Conservation (phyloP, 2,113 vertebrate species). For the Hemichromis elongatus region DNA sequence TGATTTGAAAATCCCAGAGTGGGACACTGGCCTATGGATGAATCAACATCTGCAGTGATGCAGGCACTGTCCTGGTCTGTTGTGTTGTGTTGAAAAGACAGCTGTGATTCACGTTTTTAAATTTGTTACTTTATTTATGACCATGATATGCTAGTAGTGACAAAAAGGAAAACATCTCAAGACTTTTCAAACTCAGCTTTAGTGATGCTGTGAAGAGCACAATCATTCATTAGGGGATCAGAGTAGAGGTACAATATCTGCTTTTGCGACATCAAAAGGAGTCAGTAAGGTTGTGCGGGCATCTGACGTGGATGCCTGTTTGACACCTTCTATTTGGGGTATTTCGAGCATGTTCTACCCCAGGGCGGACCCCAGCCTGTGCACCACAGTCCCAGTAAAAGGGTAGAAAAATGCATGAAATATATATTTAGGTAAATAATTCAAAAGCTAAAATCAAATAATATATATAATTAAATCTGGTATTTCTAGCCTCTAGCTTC, state of each 20-base stretch:
- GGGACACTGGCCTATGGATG: too few species aligned
- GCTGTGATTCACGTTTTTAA: rapidly evolving
- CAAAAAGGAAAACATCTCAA: background rate
- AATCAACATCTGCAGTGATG: too few species aligned
- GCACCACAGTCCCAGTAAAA: background rate
- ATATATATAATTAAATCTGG: background rate
- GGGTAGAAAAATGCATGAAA: rapidly evolving
- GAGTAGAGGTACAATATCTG: background rate
- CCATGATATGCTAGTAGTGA: background rate
- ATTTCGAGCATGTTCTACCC: background rate
- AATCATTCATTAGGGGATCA: background rate
- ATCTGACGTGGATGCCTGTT: background rate
- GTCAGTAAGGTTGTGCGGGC: rapidly evolving
- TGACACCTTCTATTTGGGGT: background rate
- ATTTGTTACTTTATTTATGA: background rate
- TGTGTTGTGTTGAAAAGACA: background rate
- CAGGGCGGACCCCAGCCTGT: rapidly evolving
- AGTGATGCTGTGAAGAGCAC: background rate
- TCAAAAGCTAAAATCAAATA: too few species aligned
- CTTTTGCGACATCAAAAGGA: rapidly evolving
- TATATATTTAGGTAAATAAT: background rate
- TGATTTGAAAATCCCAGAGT: too few species aligned
- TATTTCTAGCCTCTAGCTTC: too few species aligned
- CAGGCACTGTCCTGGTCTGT: rapidly evolving
- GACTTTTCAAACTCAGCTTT: background rate